These are phyloP conservation scores for Julus scanicus DNA, from an alignment of 2,888 invertebrate species.

Conservation along the genomic window DNA sequence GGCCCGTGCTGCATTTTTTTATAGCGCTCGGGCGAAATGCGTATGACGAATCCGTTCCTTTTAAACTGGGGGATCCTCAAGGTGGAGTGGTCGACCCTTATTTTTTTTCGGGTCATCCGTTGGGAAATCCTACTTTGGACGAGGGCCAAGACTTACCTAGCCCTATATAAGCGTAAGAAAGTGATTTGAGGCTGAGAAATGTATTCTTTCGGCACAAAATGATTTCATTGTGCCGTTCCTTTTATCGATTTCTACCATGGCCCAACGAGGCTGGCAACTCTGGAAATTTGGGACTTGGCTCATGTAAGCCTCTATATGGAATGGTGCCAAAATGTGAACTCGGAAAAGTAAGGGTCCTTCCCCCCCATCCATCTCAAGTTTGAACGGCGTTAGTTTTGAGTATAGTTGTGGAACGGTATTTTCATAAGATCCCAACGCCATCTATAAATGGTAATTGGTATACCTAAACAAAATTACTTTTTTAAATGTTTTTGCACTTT, in stretches of 20 bases:
- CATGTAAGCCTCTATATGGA: not conserved
- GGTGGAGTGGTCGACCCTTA: slow-evolving; percentile 33
- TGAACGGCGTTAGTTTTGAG: too few species aligned
- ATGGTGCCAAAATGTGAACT: not conserved
- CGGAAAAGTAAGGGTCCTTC: too few species aligned
- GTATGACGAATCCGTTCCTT: slow-evolving; percentile 14
- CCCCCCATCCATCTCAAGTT: too few species aligned
- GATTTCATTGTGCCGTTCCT: not conserved
- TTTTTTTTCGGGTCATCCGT: slow-evolving; percentile 26
- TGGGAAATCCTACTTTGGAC: slow-evolving; percentile 33
- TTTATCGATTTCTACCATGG: slow-evolving; percentile 33
- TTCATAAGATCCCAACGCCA: too few species aligned
- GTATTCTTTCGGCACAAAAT: not conserved
- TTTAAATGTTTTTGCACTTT: too few species aligned
- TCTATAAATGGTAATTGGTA: too few species aligned
- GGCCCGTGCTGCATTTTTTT: not conserved
- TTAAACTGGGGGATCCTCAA: not conserved
- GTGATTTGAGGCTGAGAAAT: not conserved
- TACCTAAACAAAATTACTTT: too few species aligned
- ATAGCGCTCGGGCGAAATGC: not conserved
- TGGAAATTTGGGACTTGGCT: not conserved
- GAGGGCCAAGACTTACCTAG: not conserved
- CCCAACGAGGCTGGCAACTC: not conserved
- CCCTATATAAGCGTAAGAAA: not conserved
- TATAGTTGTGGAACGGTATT: too few species aligned